phyloP scores from a whole-genome alignment of 2,797 vertebrate genomes.

The Odontamblyopus rebecca region DNA sequence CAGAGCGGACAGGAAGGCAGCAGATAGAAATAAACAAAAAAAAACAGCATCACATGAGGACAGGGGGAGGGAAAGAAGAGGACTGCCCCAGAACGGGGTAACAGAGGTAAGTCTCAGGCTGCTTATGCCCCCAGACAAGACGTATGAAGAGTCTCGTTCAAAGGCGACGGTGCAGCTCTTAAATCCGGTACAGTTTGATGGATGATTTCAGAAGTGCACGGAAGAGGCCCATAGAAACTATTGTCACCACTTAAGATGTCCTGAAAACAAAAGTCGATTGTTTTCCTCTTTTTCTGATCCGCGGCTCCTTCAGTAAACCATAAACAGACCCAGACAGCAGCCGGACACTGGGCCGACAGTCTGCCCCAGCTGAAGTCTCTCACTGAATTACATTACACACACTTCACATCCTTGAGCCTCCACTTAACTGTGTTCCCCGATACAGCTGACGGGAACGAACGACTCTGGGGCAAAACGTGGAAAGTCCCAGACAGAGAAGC shows the following conservation, averaged over 20 bases:
- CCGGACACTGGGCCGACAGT: slow-evolving; percentile 20
- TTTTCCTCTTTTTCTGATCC: slow-evolving; percentile 14
- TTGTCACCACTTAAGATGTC: slow-evolving; percentile 11
- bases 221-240: not conserved
- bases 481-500: slow-evolving; percentile 35
- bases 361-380: slow-evolving; percentile 20
- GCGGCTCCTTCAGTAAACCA: slow-evolving; percentile 31
- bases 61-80: no score
- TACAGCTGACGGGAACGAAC: slow-evolving; percentile 23
- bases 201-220: no score
- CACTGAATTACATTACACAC: slow-evolving; percentile 17
- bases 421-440: slow-evolving; percentile 20
- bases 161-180: no score
- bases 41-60: no score
- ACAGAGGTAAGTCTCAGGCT: no score
- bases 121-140: no score
- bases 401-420: slow-evolving; percentile 22
- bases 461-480: slow-evolving; percentile 16
- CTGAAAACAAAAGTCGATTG: slow-evolving; percentile 26
- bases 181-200: no score
- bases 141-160: no score
- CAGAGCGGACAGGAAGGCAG: no score
- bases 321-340: slow-evolving; percentile 28
- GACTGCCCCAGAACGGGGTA: no score
- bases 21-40: no score